phyloP scores from a whole-genome alignment of 2,888 invertebrate genomes.

The Habrosyne pyritoides region DNA sequence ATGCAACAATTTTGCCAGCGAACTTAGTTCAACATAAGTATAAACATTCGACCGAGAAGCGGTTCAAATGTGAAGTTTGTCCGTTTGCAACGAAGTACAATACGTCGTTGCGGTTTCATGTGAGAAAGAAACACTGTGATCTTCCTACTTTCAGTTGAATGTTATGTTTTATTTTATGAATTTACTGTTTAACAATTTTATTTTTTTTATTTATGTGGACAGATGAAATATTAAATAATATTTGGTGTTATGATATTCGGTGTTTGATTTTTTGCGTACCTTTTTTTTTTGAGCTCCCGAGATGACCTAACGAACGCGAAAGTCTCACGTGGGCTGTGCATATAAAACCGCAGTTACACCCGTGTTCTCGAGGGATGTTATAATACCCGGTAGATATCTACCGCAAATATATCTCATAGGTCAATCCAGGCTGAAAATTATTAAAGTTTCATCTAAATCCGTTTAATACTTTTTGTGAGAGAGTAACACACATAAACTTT shows the following conservation, averaged over 20 bases:
- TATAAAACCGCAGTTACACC: no score
- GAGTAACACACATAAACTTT: no score
- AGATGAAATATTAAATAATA: slow-evolving; percentile 40
- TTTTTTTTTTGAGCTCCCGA: no score
- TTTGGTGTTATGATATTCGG: slow-evolving; percentile 56
- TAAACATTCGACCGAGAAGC: slow-evolving; percentile 72
- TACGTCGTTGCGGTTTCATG: slow-evolving; percentile 74
- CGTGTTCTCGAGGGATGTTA: no score
- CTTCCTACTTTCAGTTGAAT: slow-evolving; percentile 65
- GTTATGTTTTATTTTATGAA: slow-evolving; percentile 27
- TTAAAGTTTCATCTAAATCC: no score
- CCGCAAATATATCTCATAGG: no score
- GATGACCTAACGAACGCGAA: background rate
- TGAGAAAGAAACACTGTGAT: slow-evolving; percentile 79
- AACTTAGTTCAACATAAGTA: slow-evolving; percentile 76
- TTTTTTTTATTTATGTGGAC: background rate
- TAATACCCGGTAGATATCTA: no score
- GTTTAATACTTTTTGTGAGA: no score
- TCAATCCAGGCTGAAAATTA: no score
- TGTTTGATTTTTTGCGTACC: slow-evolving; percentile 32
- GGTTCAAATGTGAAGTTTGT: slow-evolving; percentile 77
- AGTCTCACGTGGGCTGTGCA: no score
- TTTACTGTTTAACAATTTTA: slow-evolving; percentile 21
- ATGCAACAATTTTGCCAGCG: slow-evolving; percentile 71
- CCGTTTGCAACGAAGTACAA: slow-evolving; percentile 77